A percentile compares a stretch with the other conserved stretches of the same genome.
Conservation (phyloP, 2,888 invertebrate species). For the Eueremaeus valkanovi region DNA sequence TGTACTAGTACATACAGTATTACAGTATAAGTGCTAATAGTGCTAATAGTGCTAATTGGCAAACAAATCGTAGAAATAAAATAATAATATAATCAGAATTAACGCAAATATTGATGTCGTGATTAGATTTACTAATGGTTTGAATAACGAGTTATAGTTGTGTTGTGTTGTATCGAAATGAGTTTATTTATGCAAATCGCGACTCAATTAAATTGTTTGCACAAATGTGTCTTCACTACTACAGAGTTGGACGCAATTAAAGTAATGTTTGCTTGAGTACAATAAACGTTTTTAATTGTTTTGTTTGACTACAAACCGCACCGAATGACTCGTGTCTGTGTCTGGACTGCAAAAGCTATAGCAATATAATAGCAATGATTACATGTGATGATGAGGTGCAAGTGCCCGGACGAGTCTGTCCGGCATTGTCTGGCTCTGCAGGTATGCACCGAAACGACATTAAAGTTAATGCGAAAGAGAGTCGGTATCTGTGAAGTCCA, state of each 20-base stretch:
- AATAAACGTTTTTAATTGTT: neutral
- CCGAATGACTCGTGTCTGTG: constrained; percentile 3
- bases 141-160: neutral
- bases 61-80: neutral
- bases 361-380: neutral
- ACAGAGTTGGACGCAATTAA: too few relatives aligned
- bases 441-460: constrained; percentile 12
- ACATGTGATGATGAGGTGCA: neutral
- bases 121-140: neutral
- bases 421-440: constrained; percentile 17
- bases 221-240: neutral
- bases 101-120: neutral
- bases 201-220: neutral
- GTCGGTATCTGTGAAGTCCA: constrained; percentile 16
- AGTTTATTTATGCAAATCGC: neutral
- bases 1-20: neutral
- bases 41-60: neutral
- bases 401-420: neutral
- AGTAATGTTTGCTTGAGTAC: too few relatives aligned
- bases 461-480: neutral
- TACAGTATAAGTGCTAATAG: neutral
- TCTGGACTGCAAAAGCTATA: neutral
- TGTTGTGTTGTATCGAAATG: neutral
- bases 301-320: neutral
- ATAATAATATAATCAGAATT: neutral